These are phyloP conservation scores for Hephaestus fuliginosus DNA, from an alignment of 2,797 vertebrate genomes.

Conservation along the genomic window DNA sequence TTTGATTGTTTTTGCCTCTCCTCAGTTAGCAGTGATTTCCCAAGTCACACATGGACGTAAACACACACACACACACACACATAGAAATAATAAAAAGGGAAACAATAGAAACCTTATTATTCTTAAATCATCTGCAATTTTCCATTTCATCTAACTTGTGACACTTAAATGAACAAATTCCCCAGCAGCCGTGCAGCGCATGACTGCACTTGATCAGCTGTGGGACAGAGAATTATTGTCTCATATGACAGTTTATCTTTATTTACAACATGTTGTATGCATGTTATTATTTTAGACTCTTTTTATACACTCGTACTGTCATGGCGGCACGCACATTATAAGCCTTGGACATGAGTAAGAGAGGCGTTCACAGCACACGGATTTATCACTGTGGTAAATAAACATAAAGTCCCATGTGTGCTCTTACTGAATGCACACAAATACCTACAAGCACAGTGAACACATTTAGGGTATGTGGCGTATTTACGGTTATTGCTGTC, in stretches of 20 bases:
- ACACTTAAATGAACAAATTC: constrained; percentile 9
- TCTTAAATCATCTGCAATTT: constrained; percentile 12
- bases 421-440: neutral
- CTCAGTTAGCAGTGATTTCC: constrained; percentile 45
- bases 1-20: constrained; percentile 34
- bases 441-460: neutral
- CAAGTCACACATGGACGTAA: constrained; percentile 39
- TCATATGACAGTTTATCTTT: constrained; percentile 10
- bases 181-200: neutral
- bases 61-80: neutral
- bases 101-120: constrained; percentile 6
- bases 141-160: constrained; percentile 11
- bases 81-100: constrained; percentile 28
- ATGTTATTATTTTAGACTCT: neutral
- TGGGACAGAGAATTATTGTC: constrained; percentile 9
- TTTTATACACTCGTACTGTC: constrained; percentile 26
- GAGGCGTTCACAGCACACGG: constrained; percentile 22
- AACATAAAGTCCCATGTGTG: constrained; percentile 5
- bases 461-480: neutral
- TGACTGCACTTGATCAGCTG: neutral
- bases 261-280: constrained; percentile 3
- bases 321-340: neutral
- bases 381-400: constrained; percentile 33
- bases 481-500: constrained; percentile 12
- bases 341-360: neutral